Evolutionary conservation across 2,888 invertebrate species (phyloP).

Genomic region (Temnothorax rugatulus): DNA sequence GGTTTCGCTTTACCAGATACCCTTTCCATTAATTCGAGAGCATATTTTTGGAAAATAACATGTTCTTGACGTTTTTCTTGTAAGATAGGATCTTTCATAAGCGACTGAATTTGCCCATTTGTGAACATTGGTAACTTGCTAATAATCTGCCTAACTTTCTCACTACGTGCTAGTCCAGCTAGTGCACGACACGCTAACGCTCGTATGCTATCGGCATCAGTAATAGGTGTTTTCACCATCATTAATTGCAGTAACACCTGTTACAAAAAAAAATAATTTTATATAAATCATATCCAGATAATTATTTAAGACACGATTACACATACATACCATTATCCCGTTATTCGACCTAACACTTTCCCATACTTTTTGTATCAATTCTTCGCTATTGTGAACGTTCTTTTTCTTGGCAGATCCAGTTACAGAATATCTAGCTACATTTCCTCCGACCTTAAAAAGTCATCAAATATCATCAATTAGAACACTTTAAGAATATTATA

Average conservation of each 20-base stretch:
- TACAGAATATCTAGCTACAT: constrained; percentile 86
- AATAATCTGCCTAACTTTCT: constrained; percentile 97
- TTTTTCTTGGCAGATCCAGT: constrained; percentile 88
- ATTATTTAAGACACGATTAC: not conserved
- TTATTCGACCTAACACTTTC: constrained; percentile 97
- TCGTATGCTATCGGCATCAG: constrained; percentile 98
- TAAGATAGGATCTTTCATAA: constrained; percentile 98
- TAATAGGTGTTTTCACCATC: constrained; percentile 97
- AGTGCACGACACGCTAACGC: constrained; percentile 97
- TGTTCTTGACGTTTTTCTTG: constrained; percentile 99
- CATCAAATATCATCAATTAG: constrained; percentile 1
- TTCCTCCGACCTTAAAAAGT: constrained; percentile 86
- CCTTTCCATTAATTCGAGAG: constrained; percentile 94
- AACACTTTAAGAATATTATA: not conserved
- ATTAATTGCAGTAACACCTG: constrained; percentile 95
- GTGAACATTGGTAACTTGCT: constrained; percentile 98
- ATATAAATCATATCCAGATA: constrained; percentile 14
- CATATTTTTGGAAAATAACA: constrained; percentile 97
- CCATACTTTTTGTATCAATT: constrained; percentile 97
- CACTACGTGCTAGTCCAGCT: constrained; percentile 97
- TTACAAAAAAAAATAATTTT: constrained; percentile 38
- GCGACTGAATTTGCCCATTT: constrained; percentile 95
- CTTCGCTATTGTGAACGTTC: constrained; percentile 91
- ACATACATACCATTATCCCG: constrained; percentile 94
- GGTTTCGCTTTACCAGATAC: constrained; percentile 97